Evolutionary conservation across 2,797 vertebrate genomes (phyloP), one percentile per base, ranked within the genome.

Genomic region (Sebastes minor): DNA sequence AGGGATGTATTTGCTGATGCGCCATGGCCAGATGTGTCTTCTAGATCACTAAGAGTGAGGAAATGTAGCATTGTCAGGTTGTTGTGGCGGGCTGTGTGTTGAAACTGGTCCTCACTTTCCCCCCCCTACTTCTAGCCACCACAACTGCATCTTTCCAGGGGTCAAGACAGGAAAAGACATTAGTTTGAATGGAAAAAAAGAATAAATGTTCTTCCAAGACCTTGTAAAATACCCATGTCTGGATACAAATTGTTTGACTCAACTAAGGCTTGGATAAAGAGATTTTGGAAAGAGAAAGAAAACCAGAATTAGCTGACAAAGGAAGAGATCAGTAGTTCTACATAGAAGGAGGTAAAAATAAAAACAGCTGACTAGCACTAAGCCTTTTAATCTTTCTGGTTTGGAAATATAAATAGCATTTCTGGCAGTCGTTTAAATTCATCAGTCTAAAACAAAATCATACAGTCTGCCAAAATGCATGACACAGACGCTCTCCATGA

Each of bases 11-110:
- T 83, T 86, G 80, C 86, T 89, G 88, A 90, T 92, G 88, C 91
- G 88, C 59, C 80, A 87, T 80, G 74, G 88, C 76, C 74, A 78
- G 84, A 91, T 86, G 78, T 89, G 87, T 85, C 84, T 81, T 33
- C 75, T 83, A 82, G 83, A 91, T 89, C 78, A 55, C 78, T 85
- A 80, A 82, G 69, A 83, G 86, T 57, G 69, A 76, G 79, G 83
- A 87, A 89, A 92, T 87, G 79, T 73, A 89, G 75, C 83, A 87
- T 91, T 91, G 88, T 93, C 92, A 88, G 81, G 89, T 90, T 94
- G 91, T 93, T 90, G 89, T 86, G 93, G 91, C 10, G 25, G 71
- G 78, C 64, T 80, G 49, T 89, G 91, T 81, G 93, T 89, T 77
- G 33, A 86, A 82, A 85, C 76, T 46, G 60, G 70, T 82, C 81